These are phyloP conservation scores for Cirrhinus molitorella DNA, from an alignment of 2,797 vertebrate genomes.

Conservation along the genomic window DNA sequence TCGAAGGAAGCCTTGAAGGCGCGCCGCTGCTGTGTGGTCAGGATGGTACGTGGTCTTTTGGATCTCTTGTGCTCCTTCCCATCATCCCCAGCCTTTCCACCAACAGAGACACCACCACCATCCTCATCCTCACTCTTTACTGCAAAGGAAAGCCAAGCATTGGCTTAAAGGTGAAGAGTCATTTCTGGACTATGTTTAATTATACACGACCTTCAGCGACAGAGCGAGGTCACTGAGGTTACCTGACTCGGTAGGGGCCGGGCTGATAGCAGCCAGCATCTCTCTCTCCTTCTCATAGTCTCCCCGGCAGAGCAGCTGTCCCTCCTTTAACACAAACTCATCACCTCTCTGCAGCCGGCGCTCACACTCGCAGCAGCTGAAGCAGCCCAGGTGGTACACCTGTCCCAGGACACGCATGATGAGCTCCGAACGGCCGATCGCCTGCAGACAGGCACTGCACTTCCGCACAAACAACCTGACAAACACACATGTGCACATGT, in stretches of 20 bases:
- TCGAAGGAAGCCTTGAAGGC: conserved; percentile 94
- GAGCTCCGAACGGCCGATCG: conserved; percentile 87
- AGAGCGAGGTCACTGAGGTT: conserved; percentile 28
- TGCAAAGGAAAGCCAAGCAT: conserved; percentile 59
- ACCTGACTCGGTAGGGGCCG: conserved; percentile 89
- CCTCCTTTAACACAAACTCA: conserved; percentile 92
- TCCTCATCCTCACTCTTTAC: conserved; percentile 93
- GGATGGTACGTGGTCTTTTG: conserved; percentile 90
- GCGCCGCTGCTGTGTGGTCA: conserved; percentile 90
- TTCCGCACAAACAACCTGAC: conserved; percentile 88
- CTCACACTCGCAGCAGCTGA: conserved; percentile 94
- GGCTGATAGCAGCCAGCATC: conserved; percentile 89
- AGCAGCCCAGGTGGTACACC: conserved; percentile 91
- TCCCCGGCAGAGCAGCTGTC: conserved; percentile 89
- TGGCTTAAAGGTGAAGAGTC: neutral
- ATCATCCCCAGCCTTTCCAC: conserved; percentile 84
- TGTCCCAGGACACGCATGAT: conserved; percentile 91
- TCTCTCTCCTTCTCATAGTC: conserved; percentile 94
- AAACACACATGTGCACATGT: conserved; percentile 61
- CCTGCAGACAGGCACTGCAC: conserved; percentile 90
- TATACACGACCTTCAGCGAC: neutral
- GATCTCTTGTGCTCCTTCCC: conserved; percentile 89
- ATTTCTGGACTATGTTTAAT: neutral
- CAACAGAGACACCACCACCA: conserved; percentile 80
- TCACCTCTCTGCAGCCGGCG: conserved; percentile 88